Percentiles rank a stretch among this genome's conserved stretches.
These are phyloP conservation scores for Cryptus armator DNA, from an alignment of 2,888 invertebrate genomes.

Conservation along the genomic window DNA sequence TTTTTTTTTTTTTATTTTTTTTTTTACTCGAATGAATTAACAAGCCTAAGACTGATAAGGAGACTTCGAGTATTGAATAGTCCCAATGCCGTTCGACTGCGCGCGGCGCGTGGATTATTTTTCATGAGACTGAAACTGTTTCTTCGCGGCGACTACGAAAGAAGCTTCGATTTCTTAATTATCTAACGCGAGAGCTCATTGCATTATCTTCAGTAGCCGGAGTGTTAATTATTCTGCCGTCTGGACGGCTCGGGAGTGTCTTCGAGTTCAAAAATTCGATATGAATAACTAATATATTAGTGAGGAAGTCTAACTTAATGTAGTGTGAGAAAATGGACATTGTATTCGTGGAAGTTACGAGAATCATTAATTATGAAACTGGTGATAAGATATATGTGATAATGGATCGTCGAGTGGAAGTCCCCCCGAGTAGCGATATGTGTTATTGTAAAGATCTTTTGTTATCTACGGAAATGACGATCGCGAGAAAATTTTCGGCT, in stretches of 20 bases:
- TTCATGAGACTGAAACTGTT: too few species aligned
- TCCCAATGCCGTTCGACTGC: too few species aligned
- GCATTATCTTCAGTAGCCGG: not conserved
- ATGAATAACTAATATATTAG: not conserved
- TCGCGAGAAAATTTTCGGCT: not conserved
- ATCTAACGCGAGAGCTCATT: not conserved
- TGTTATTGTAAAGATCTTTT: not conserved
- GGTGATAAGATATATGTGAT: not conserved
- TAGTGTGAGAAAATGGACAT: too few species aligned
- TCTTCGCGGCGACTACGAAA: too few species aligned
- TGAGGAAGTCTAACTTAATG: not conserved
- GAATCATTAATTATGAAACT: not conserved
- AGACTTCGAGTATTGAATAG: too few species aligned
- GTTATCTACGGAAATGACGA: not conserved
- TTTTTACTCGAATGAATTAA: not conserved
- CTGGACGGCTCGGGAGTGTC: not conserved
- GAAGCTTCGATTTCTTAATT: not conserved
- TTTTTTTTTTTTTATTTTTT: not conserved
- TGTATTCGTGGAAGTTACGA: not conserved
- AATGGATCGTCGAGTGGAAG: not conserved
- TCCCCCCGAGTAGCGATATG: not conserved
- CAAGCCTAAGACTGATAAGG: too few species aligned
- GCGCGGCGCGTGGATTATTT: too few species aligned
- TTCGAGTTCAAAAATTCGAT: not conserved
- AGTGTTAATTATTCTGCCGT: not conserved